These are phyloP conservation scores for Forbesichthys agassizii DNA, from an alignment of 2,113 vertebrate species.

Conservation along the genomic window DNA sequence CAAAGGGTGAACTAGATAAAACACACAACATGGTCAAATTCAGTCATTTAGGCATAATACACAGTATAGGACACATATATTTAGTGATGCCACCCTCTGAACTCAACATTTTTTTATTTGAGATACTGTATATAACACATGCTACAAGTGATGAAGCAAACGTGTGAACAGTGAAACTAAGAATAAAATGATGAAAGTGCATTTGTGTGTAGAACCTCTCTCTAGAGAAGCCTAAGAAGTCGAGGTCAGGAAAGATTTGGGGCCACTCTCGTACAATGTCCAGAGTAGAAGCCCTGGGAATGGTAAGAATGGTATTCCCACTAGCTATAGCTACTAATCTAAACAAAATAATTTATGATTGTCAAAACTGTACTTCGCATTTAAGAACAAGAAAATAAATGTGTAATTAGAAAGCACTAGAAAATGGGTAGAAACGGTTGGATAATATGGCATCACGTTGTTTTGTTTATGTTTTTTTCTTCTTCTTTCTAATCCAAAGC, in stretches of 20 bases:
- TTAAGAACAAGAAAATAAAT: too few species aligned
- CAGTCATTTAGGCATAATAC: neutral
- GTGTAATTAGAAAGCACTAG: neutral
- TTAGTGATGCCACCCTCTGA: too few species aligned
- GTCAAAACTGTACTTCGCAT: too few species aligned
- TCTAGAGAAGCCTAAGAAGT: constrained; percentile 86
- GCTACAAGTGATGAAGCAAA: neutral
- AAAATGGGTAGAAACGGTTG: constrained; percentile 3
- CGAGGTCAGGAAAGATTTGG: constrained; percentile 82
- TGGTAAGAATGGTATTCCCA: constrained; percentile 70
- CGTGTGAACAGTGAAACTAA: neutral
- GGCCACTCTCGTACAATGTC: constrained; percentile 87
- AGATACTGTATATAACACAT: neutral
- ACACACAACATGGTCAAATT: too few species aligned
- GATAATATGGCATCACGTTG: constrained; percentile 21
- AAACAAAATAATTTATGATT: neutral
- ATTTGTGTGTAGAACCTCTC: constrained; percentile 63
- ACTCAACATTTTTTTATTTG: too few species aligned
- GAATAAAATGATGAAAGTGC: neutral
- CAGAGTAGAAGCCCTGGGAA: constrained; percentile 83
- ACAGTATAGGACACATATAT: too few species aligned
- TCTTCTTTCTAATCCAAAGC: constrained; percentile 63
- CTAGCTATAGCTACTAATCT: too few species aligned
- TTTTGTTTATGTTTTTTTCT: too few species aligned
- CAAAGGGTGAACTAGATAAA: neutral